Evolutionary conservation across 1,140 invertebrate genomes (phyloP).

Genomic region (Bradysia coprophila): DNA sequence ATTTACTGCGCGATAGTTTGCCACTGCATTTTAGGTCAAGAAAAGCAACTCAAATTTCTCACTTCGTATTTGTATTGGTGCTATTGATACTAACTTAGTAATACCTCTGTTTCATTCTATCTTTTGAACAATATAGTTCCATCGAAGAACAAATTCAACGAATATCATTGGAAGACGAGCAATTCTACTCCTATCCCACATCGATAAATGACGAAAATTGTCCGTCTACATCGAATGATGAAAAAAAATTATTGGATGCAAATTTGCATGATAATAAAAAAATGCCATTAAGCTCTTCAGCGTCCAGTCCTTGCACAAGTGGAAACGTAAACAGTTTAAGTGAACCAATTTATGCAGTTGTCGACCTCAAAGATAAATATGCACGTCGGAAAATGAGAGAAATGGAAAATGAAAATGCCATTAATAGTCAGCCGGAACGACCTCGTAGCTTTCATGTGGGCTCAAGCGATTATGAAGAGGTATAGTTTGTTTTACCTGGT

Average conservation of each 20-base stretch:
- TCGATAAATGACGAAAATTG: too few relatives aligned
- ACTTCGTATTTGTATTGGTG: not conserved
- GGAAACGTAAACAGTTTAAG: too few relatives aligned
- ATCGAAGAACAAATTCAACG: not conserved
- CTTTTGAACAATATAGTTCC: too few relatives aligned
- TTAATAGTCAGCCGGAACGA: not conserved
- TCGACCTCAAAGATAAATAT: constrained; percentile 7
- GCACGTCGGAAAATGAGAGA: constrained; percentile 1
- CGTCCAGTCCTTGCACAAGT: not conserved
- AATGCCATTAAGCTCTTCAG: too few relatives aligned
- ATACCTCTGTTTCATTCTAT: not conserved
- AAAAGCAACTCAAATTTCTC: not conserved
- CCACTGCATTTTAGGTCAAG: not conserved
- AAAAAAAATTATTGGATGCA: too few relatives aligned
- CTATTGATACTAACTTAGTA: not conserved
- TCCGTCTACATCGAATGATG: too few relatives aligned
- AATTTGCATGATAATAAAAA: too few relatives aligned
- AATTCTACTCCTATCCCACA: too few relatives aligned
- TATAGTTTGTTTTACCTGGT: not conserved
- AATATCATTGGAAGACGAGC: not conserved
- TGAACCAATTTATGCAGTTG: constrained; percentile 8
- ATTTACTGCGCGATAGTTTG: too few relatives aligned
- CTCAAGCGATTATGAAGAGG: constrained; percentile 4
- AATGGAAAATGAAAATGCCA: not conserved
- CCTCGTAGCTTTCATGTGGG: constrained; percentile 1